A percentile compares a stretch with the other conserved stretches of the same genome.
Conservation (phyloP, 2,797 vertebrate species). For the Lagodon rhomboides region DNA sequence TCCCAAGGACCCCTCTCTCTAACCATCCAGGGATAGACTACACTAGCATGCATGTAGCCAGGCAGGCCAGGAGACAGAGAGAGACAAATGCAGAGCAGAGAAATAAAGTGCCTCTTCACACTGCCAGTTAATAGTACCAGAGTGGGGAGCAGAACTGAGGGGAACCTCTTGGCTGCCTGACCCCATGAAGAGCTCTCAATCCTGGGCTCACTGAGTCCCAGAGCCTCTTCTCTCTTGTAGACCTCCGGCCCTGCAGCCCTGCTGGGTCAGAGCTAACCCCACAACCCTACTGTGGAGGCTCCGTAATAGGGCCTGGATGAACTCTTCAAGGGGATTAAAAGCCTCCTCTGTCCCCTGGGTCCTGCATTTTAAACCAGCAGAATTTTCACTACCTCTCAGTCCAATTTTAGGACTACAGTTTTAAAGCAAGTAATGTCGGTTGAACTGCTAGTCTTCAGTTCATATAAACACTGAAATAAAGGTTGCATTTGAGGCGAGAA, state of each 20-base stretch:
- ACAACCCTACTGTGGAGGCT: conserved; percentile 73
- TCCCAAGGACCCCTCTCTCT: conserved; percentile 59
- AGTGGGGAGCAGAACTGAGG: conserved; percentile 63
- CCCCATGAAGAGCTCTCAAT: conserved; percentile 76
- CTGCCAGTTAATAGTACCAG: conserved; percentile 75
- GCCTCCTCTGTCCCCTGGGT: conserved; percentile 64
- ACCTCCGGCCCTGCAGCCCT: conserved; percentile 64
- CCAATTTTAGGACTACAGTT: conserved; percentile 24
- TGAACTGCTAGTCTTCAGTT: background rate
- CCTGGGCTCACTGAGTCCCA: conserved; percentile 66
- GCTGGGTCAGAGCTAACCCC: conserved; percentile 68
- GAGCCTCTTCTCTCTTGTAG: conserved; percentile 54
- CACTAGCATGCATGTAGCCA: conserved; percentile 32
- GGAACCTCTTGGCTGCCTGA: conserved; percentile 71
- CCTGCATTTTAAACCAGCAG: conserved; percentile 47
- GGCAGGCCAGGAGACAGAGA: conserved; percentile 35
- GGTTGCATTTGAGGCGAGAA: background rate
- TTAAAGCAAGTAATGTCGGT: background rate
- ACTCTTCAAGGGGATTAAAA: conserved; percentile 84
- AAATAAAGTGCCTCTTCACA: conserved; percentile 80
- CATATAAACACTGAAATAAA: conserved; percentile 16
- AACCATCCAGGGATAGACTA: conserved; percentile 56
- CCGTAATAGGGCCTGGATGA: conserved; percentile 84
- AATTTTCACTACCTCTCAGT: conserved; percentile 27
- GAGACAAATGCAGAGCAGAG: conserved; percentile 72